Base-by-base conservation (phyloP, 1,140 invertebrate species). In the Bombus haemorrhoidalis region DNA sequence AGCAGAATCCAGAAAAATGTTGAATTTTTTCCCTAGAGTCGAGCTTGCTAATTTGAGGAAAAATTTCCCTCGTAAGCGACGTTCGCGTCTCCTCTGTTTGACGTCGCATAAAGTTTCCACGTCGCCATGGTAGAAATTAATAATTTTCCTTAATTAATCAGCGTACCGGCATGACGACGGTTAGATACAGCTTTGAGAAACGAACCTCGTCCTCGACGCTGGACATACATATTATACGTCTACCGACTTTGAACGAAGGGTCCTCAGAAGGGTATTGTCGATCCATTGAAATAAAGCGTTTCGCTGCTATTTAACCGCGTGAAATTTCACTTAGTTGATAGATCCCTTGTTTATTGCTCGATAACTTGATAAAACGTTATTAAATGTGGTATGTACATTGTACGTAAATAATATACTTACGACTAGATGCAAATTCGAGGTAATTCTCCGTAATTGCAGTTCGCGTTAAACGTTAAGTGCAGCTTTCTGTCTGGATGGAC, bases 81-180 rank as follows among this genome's bases (percentile, higher is more conserved):
- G 64, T 25, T 2, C 68, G 68, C 9, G 34, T 37, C 34, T 37
- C 6, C 34, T 68, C 18, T 68, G 66, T 22, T 53, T 53, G 9
- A 68, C 66, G 32, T 68, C 32, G 66, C 32, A 6, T 22, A 39
- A 37, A 69, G 68, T 69, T 69, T 69, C 34, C 18, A 18, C 34
- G 15, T 15, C 32, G 18, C 13, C 25, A 43, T 43, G 43, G 18
- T 25, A n/a, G 43, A 39, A 81, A 81, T 81, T 57, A 32, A 73
- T 73, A 73, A 81, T 81, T 81, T 57, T 15, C 43, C 34, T 72
- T 81, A 73, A 81, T 81, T 73, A 73, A 81, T 41, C 37, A 37
- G 1, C n/a, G 43, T 41, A 5, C 4, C 37, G 10, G 1, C 12
- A 9, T 25, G 25, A 74, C 41, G 18, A 12, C 72, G n/a, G 9